Conservation (phyloP, 1,140 invertebrate genomes). For the Thaumetopoea pityocampa region DNA sequence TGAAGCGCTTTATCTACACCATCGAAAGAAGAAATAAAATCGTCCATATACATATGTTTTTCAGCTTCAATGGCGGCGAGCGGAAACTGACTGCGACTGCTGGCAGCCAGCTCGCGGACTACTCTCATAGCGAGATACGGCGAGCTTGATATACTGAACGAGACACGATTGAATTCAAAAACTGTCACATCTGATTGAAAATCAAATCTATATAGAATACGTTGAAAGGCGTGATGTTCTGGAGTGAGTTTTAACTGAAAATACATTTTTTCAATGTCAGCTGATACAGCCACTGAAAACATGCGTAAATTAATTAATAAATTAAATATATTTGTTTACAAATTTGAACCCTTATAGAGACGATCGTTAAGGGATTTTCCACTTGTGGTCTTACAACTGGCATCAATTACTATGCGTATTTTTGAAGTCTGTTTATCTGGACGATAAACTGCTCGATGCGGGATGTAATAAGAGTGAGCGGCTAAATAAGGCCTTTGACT, state of each 20-base stretch:
- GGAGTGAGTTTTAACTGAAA: slow-evolving; percentile 28
- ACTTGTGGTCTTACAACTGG: slow-evolving; percentile 1
- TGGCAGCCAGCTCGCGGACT: slow-evolving; percentile 30
- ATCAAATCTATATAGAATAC: slow-evolving; percentile 36
- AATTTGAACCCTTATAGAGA: not conserved
- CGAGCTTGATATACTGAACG: slow-evolving; percentile 41
- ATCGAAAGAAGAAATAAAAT: not conserved
- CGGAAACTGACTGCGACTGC: slow-evolving; percentile 17
- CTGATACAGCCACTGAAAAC: slow-evolving; percentile 19
- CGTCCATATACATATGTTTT: slow-evolving; percentile 12
- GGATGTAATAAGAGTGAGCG: slow-evolving; percentile 4
- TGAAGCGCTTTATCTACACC: not conserved
- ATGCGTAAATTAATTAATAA: not conserved
- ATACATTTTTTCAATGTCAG: slow-evolving; percentile 44
- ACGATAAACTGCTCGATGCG: slow-evolving; percentile 1
- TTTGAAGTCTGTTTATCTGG: too few relatives aligned
- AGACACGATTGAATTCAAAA: slow-evolving; percentile 40
- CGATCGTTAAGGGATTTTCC: not conserved
- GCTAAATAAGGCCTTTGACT: not conserved
- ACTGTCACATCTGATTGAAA: slow-evolving; percentile 7
- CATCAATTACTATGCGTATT: not conserved
- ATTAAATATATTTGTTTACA: not conserved
- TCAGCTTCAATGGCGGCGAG: not conserved
- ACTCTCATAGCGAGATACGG: slow-evolving; percentile 39
- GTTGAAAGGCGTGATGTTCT: not conserved